Evolutionary conservation across 2,888 invertebrate species (phyloP), one percentile per base, ranked within the genome.

Genomic region (Malthinus seriepunctatus): DNA sequence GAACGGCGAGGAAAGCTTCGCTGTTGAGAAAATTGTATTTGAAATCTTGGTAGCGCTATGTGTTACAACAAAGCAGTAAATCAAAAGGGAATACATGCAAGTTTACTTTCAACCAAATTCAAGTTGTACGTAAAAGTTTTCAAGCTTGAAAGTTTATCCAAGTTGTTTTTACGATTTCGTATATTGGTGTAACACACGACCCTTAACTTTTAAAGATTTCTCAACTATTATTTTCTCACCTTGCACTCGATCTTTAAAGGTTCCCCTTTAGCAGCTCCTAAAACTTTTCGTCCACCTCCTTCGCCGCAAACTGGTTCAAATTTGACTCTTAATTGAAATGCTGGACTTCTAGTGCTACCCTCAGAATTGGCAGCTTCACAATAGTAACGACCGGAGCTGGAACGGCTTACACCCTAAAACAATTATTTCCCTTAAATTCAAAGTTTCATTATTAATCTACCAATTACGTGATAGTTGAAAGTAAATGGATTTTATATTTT

Each of bases 361-460:
- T 91, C 86, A 68, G 84, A 84, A 78, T 91, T 92, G 67, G 88
- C 86, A 2, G 90, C 91, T 33, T 88, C 86, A 73, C 91, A 92
- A 51, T 88, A 87, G 79, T 92, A 92, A 46, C 85, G 81, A 1
- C 91, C 90, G 3, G 88, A 87, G 45, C 88, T 85, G 54, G 82
- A 82, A 42, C 91, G 80, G 33, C 87, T 87, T 56, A 92, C 89
- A 65, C 84, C 85, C 81, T 91, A 44, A 90, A 82, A 0, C 88
- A 89, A 59, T 12, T 23, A 23, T 23, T 23, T 23, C 23, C 5
- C 5, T 23, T 3, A 23, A 5, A 23, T 23, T 23, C 5, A 23
- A 23, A 23, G 23, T 23, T 23, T 23, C 2, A 23, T 23, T 23
- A 23, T 23, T 23, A 23, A 23, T 23, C 23, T 5, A 5, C 23